A percentile compares a stretch with the other conserved stretches of the same genome.
phyloP scores from a whole-genome alignment of 2,113 vertebrate genomes.

The Numida meleagris region DNA sequence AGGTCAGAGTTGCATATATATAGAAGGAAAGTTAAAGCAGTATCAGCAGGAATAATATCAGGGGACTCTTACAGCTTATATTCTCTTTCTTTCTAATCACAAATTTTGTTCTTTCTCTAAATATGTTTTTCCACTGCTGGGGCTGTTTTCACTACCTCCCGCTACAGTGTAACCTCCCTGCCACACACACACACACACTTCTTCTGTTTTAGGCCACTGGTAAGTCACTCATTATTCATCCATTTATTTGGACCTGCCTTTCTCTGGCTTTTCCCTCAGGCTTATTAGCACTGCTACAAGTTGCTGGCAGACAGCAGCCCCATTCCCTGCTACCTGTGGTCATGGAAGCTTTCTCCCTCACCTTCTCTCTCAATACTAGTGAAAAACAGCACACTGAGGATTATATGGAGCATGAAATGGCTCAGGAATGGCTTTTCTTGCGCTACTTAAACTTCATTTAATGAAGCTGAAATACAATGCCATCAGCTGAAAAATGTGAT shows the following conservation, averaged over 20 bases:
- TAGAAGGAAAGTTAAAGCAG: not conserved
- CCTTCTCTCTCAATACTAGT: slow-evolving; percentile 7
- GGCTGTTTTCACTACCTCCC: not conserved
- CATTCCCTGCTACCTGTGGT: not conserved
- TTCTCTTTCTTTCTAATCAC: not conserved
- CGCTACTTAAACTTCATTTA: slow-evolving; percentile 69
- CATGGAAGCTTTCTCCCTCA: slow-evolving; percentile 11
- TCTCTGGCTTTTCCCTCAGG: not conserved
- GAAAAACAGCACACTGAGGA: slow-evolving; percentile 55
- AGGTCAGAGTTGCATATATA: not conserved
- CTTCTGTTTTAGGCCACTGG: not conserved
- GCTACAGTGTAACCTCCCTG: not conserved
- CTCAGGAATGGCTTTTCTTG: slow-evolving; percentile 59
- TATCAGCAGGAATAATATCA: not conserved
- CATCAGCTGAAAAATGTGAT: slow-evolving; percentile 65
- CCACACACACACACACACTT: not conserved
- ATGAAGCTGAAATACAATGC: slow-evolving; percentile 72
- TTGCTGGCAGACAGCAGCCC: not conserved
- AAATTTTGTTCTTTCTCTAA: not conserved
- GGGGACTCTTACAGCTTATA: not conserved
- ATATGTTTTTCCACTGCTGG: not conserved
- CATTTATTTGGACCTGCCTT: not conserved
- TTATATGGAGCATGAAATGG: slow-evolving; percentile 73
- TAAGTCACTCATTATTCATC: not conserved
- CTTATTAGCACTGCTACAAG: not conserved